Evolutionary conservation across 2,888 invertebrate species (phyloP).

Genomic region (Pharmacophagus antenor): DNA sequence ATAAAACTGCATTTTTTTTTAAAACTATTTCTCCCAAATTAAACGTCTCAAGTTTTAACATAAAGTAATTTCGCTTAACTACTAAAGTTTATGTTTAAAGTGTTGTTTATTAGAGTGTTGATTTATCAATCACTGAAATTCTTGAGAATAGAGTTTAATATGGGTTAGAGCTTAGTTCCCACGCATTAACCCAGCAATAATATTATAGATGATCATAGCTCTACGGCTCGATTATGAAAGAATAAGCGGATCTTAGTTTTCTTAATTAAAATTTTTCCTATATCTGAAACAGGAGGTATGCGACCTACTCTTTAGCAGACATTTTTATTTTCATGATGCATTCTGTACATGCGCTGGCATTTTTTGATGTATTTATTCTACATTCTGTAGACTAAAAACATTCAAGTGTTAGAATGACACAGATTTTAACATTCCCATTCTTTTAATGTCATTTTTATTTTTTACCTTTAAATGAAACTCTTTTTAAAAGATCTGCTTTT

Average conservation of each 20-base stretch:
- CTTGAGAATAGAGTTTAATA: no score
- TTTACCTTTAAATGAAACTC: slow-evolving; percentile 1
- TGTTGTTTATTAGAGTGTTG: not conserved
- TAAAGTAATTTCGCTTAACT: no score
- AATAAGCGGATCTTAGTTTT: not conserved
- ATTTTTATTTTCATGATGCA: not conserved
- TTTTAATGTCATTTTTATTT: slow-evolving; percentile 11
- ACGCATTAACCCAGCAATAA: not conserved
- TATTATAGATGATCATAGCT: not conserved
- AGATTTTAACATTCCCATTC: slow-evolving; percentile 8
- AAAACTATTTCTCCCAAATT: no score
- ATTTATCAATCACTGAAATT: not conserved
- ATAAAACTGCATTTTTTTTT: no score
- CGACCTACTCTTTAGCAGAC: not conserved
- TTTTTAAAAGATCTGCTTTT: slow-evolving; percentile 11
- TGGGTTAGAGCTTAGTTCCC: not conserved
- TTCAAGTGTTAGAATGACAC: slow-evolving; percentile 6
- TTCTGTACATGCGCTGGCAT: not conserved
- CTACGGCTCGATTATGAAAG: not conserved
- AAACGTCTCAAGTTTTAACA: no score
- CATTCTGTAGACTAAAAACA: slow-evolving; percentile 11
- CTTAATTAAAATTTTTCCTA: not conserved
- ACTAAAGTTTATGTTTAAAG: not conserved
- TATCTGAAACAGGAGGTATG: not conserved
- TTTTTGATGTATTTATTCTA: not conserved